Evolutionary conservation across 2,113 vertebrate species (phyloP), one percentile per base, ranked within the genome.

Genomic region (Grallaria varia): DNA sequence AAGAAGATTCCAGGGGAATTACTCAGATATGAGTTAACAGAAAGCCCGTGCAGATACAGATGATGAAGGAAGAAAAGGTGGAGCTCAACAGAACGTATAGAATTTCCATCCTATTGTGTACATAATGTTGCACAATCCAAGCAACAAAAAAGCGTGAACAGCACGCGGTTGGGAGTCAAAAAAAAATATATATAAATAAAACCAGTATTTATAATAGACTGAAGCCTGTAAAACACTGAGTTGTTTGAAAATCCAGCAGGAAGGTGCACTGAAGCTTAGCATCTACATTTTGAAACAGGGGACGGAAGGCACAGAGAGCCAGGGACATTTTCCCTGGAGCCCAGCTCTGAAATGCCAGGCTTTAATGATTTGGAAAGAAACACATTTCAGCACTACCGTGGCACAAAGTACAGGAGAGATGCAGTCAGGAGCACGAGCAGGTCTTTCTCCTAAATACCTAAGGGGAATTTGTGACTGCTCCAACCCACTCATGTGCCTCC

Each of bases 291-390:
- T 3, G 31, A 91, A 96, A 92, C 25, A 82, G 67, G 68, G 35
- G 39, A 84, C 39, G 53, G 69, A 95, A 90, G 85, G 84, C 78
- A 60, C 68, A 69, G 60, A 56, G 35, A 78, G 47, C 71, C 42
- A 81, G n/a, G 62, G 83, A 87, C 86, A 39, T 89, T 93, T 56
- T 96, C 96, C 94, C 94, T 84, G 68, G 96, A 97, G 95, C 74
- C 37, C 56, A 52, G 58, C 84, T 96, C 89, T 92, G 84, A 97
- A 92, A 93, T 86, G 87, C 87, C 92, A 96, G 71, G 72, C 84
- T 95, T 95, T 96, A 97, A 94, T 96, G 97, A 97, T 84, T 93
- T 96, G 95, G 95, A 97, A 97, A 96, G 97, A 97, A 97, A 97
- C 94, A 97, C 87, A 88, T 95, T 96, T 96, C 89, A 86, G 94